A percentile compares a stretch with the other conserved stretches of the same genome.
Evolutionary conservation across 2,888 invertebrate genomes (phyloP).

Genomic region (Thysanoteuthis rhombus): DNA sequence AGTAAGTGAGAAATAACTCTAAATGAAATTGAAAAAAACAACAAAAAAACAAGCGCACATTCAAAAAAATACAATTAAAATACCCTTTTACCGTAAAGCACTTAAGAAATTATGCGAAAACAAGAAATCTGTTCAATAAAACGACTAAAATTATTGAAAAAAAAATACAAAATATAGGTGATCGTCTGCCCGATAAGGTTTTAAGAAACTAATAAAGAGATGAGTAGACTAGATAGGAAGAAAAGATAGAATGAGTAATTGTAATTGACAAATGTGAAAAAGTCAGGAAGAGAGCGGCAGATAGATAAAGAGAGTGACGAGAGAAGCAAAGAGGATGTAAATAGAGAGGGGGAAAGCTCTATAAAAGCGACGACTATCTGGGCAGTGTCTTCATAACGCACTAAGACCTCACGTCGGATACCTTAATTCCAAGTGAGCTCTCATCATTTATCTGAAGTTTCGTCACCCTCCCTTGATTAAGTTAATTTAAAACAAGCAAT

Average conservation of each 20-base stretch:
- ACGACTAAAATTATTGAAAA: not conserved
- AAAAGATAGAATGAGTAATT: not conserved
- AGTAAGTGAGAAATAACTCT: too few species aligned
- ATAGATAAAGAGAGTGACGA: not conserved
- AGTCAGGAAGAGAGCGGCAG: not conserved
- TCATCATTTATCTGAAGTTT: not conserved
- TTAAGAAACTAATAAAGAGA: too few species aligned
- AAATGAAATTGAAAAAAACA: too few species aligned
- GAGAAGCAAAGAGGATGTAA: not conserved
- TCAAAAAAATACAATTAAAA: too few species aligned
- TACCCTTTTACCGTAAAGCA: too few species aligned
- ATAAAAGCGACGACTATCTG: not conserved
- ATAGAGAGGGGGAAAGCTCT: not conserved
- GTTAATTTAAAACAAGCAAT: not conserved
- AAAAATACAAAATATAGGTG: not conserved
- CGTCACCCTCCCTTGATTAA: not conserved
- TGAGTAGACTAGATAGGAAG: too few species aligned
- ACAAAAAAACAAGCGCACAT: too few species aligned
- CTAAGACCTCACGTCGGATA: not conserved
- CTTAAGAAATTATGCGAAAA: too few species aligned
- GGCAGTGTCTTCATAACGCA: not conserved
- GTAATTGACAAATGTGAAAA: not conserved
- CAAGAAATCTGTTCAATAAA: too few species aligned
- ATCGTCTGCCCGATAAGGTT: not conserved
- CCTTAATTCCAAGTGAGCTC: not conserved